These are phyloP conservation scores for Pangasius djambal DNA, from an alignment of 2,797 vertebrate species.

Conservation along the genomic window DNA sequence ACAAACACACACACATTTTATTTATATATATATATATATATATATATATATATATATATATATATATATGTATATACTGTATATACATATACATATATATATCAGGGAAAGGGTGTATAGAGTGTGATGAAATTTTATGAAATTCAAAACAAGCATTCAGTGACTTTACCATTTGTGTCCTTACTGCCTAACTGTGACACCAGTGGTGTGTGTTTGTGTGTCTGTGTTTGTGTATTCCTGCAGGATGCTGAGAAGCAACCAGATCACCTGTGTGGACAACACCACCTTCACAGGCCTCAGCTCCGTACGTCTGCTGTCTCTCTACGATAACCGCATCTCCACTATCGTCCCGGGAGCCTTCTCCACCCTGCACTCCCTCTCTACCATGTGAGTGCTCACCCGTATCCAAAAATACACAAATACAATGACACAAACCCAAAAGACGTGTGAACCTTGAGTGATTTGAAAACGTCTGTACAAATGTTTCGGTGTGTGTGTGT, in stretches of 20 bases:
- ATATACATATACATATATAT: too few species aligned
- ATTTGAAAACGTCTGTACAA: not conserved
- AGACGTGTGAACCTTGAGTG: too few species aligned
- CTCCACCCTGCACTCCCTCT: conserved; percentile 92
- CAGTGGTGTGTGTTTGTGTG: conserved; percentile 20
- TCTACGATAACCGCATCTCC: conserved; percentile 96
- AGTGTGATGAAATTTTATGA: not conserved
- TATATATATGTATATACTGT: too few species aligned
- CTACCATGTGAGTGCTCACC: conserved; percentile 86
- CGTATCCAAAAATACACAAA: not conserved
- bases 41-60: too few species aligned
- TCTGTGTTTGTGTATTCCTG: conserved; percentile 16
- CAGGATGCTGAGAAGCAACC: conserved; percentile 97
- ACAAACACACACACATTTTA: not conserved
- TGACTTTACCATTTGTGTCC: not conserved
- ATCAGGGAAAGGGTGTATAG: not conserved
- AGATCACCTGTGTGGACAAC: conserved; percentile 94
- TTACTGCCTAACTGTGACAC: not conserved
- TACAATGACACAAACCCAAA: not conserved
- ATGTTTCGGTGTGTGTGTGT: not conserved
- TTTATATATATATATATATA: not conserved
- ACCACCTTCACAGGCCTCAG: conserved; percentile 92
- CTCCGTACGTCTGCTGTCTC: conserved; percentile 92
- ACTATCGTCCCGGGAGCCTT: conserved; percentile 93
- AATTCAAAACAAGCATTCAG: not conserved